Conservation (phyloP, 2,113 vertebrate genomes). For the Nerophis ophidion region DNA sequence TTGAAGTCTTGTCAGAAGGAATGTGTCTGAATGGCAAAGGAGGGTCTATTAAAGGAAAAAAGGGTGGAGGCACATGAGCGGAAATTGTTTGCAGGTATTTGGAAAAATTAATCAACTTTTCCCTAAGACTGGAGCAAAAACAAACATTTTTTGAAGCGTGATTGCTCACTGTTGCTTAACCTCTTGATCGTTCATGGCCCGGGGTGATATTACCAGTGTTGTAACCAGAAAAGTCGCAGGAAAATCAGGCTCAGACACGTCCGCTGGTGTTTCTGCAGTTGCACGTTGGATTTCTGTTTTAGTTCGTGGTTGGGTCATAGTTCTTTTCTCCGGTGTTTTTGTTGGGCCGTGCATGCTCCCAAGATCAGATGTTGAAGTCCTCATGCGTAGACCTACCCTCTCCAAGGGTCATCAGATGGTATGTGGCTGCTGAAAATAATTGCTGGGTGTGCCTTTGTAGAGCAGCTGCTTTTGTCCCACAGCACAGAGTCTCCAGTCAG, state of each 20-base stretch:
- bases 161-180: slow-evolving; percentile 27
- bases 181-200: slow-evolving; percentile 57
- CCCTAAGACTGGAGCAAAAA: slow-evolving; percentile 53
- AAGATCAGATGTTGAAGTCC: slow-evolving; percentile 27
- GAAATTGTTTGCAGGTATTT: slow-evolving; percentile 75
- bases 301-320: slow-evolving; percentile 5
- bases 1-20: slow-evolving; percentile 65
- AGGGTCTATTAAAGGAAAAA: slow-evolving; percentile 61
- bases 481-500: slow-evolving; percentile 56
- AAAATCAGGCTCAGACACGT: slow-evolving; percentile 33
- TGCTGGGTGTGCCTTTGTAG: slow-evolving; percentile 68
- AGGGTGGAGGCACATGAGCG: slow-evolving; percentile 60
- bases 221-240: slow-evolving; percentile 21
- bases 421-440: slow-evolving; percentile 69
- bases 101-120: slow-evolving; percentile 66
- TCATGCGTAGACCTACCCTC: slow-evolving; percentile 40
- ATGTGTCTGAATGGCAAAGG: slow-evolving; percentile 72
- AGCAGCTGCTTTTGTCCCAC: slow-evolving; percentile 72
- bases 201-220: slow-evolving; percentile 41
- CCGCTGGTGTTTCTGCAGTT: slow-evolving; percentile 7
- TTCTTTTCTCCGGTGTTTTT: slow-evolving; percentile 8
- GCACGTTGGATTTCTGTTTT: slow-evolving; percentile 14
- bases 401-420: slow-evolving; percentile 57
- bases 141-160: neutral
- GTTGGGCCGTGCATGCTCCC: slow-evolving; percentile 8